Evolutionary conservation across 1,140 invertebrate species (phyloP).

Genomic region (Drosophila eugracilis): DNA sequence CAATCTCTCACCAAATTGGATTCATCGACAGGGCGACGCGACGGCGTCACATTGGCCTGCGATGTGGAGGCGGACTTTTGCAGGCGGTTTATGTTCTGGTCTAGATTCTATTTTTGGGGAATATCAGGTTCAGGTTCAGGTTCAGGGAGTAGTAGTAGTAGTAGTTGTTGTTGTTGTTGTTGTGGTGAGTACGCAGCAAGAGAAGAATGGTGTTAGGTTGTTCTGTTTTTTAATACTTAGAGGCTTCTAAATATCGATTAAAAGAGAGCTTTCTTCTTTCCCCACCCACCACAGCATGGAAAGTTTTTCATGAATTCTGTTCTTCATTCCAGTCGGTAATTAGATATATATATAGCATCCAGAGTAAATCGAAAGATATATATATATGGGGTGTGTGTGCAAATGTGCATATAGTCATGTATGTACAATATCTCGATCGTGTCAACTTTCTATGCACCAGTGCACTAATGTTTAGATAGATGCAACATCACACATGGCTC

Average conservation of each 20-base stretch:
- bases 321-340: constrained; percentile 56
- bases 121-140: constrained; percentile 25
- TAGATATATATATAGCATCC: background rate
- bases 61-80: constrained; percentile 84
- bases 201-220: constrained; percentile 72
- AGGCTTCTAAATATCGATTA: constrained; percentile 45
- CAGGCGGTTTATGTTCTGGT: constrained; percentile 79
- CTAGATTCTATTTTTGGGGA: constrained; percentile 69
- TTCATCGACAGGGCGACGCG: constrained; percentile 39
- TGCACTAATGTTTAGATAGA: constrained; percentile 43
- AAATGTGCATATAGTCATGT: constrained; percentile 47
- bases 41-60: constrained; percentile 58
- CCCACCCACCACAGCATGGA: constrained; percentile 64
- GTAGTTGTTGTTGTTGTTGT: constrained; percentile 45
- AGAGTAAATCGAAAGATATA: background rate
- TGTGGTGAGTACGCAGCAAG: constrained; percentile 70
- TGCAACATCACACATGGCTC: constrained; percentile 52
- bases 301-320: constrained; percentile 80
- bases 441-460: constrained; percentile 65
- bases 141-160: constrained; percentile 42
- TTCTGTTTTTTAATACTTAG: constrained; percentile 43
- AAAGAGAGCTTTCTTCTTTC: constrained; percentile 6
- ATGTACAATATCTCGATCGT: constrained; percentile 43
- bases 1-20: constrained; percentile 89
- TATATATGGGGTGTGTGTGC: constrained; percentile 36